Evolutionary conservation across 2,888 invertebrate genomes (phyloP).

Genomic region (Eretmocerus hayati): DNA sequence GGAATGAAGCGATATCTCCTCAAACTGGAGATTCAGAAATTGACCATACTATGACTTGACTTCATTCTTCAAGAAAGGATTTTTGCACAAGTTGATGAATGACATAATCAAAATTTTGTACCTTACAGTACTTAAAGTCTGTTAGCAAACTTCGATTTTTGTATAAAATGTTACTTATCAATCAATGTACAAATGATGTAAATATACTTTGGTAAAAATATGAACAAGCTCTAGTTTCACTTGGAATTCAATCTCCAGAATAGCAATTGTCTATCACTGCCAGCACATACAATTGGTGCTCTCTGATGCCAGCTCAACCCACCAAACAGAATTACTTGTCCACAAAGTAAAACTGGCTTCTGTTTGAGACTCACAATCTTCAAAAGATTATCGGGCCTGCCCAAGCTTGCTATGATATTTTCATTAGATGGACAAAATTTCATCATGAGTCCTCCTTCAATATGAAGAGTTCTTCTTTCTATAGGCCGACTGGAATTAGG

Average conservation of each 20-base stretch:
- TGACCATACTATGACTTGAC: no score
- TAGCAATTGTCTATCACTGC: slow-evolving; percentile 54
- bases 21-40: no score
- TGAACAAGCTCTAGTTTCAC: slow-evolving; percentile 26
- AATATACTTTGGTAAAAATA: slow-evolving; percentile 16
- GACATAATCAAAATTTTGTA: no score
- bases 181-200: slow-evolving; percentile 1
- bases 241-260: slow-evolving; percentile 55
- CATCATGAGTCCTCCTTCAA: slow-evolving; percentile 57
- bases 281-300: slow-evolving; percentile 55
- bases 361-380: slow-evolving; percentile 58
- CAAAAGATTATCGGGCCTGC: slow-evolving; percentile 58
- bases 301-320: slow-evolving; percentile 60
- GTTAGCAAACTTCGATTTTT: no score
- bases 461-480: slow-evolving; percentile 55
- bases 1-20: slow-evolving; percentile 27
- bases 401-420: slow-evolving; percentile 59
- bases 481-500: slow-evolving; percentile 51
- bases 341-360: slow-evolving; percentile 52
- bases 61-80: no score
- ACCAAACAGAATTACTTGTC: slow-evolving; percentile 51
- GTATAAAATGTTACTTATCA: no score
- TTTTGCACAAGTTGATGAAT: no score
- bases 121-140: no score
- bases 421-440: slow-evolving; percentile 59